Conservation (phyloP, 2,113 vertebrate genomes). For the Lipophrys pholis region DNA sequence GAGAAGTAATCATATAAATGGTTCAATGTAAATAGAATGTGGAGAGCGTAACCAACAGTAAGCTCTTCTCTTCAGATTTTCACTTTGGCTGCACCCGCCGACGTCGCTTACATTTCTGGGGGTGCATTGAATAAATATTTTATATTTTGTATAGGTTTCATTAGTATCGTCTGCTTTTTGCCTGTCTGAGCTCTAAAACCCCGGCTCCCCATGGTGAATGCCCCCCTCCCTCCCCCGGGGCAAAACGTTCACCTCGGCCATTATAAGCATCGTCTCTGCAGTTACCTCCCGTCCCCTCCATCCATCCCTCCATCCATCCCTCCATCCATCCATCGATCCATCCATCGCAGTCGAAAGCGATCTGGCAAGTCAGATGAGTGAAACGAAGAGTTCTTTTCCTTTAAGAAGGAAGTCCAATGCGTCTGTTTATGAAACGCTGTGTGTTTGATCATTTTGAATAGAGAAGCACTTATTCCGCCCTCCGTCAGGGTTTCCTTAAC, state of each 20-base stretch:
- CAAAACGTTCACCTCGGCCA: too few species aligned
- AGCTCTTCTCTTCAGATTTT: conserved; percentile 12
- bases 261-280: not conserved
- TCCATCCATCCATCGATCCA: conserved; percentile 25
- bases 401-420: conserved; percentile 79
- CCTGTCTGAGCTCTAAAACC: conserved; percentile 37
- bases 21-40: conserved; percentile 54
- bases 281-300: conserved; percentile 1
- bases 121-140: conserved; percentile 40
- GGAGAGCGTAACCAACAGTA: not conserved
- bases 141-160: conserved; percentile 62
- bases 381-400: conserved; percentile 71
- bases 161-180: conserved; percentile 64
- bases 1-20: not conserved
- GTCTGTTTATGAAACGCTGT: conserved; percentile 79
- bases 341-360: conserved; percentile 41
- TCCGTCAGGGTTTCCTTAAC: conserved; percentile 69
- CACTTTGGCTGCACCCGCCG: too few species aligned
- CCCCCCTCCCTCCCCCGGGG: not conserved
- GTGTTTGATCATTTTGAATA: conserved; percentile 77
- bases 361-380: conserved; percentile 68
- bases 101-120: conserved; percentile 1
- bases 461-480: conserved; percentile 66
- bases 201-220: not conserved
- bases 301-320: conserved; percentile 16